Base-by-base conservation (phyloP, 2,113 vertebrate species). In the Ursus arctos region DNA sequence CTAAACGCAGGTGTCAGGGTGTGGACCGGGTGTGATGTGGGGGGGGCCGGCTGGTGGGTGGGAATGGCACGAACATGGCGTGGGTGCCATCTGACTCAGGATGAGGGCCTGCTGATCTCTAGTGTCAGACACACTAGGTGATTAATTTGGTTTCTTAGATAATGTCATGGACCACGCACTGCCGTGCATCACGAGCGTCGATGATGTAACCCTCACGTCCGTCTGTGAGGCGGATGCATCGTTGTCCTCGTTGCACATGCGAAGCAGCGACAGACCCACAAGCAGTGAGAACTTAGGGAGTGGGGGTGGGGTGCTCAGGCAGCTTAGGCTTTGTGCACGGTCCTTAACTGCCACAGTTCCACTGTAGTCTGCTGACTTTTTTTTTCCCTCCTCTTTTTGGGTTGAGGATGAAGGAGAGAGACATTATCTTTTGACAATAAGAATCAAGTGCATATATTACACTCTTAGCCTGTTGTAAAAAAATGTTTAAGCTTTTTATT, bases 181-280 rank as follows among this genome's bases (percentile, higher is more conserved):
- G 55, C 4, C 26, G 43, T 26, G 31, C 12, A n/a, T 31, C 1
- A 2, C 8, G 5, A 24, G 31, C 0, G 14, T n/a, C 11, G 1
- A 2, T 1, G 4, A 16, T 4, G 5, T 5, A 15, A 9, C 0
- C 2, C 8, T 59, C 21, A 4, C 0, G 0, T 88, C 4, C 1
- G 2, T 47, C n/a, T 31, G 3, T 4, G 81, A 47, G 43, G 8
- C 16, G 8, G 18, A 2, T 12, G 33, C 31, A 4, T 40, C 5
- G 0, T 4, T 6, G 2, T 1, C 6, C 21, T 31, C 47, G 22
- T 16, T 51, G 59, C 2, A 2, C 8, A 3, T 1, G 26, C 5
- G 61, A 4, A 36, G 31, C 26, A 22, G 4, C 28, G 6, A 9
- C 2, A 7, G n/a, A 21, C 69, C 33, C 13, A 14, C 10, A 26